Evolutionary conservation across 2,113 vertebrate species (phyloP).

Genomic region (Oreochromis tanganicae): DNA sequence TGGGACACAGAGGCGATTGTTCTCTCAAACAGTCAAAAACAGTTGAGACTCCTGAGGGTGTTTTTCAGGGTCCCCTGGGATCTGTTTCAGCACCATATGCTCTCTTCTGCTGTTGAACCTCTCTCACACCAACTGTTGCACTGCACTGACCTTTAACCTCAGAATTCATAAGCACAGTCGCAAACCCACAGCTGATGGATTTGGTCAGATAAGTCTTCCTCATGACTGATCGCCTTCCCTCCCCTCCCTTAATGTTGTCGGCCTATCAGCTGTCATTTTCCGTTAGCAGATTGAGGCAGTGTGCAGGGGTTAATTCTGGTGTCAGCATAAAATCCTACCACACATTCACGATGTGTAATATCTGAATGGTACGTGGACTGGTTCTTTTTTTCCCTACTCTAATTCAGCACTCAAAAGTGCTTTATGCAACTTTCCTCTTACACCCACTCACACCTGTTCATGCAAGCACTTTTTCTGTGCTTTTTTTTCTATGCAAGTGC

Average conservation of each 20-base stretch:
- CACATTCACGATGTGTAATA: neutral
- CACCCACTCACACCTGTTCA: neutral
- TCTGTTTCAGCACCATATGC: slow-evolving; percentile 58
- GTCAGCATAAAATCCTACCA: neutral
- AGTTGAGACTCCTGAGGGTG: neutral
- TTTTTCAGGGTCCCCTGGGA: slow-evolving; percentile 9
- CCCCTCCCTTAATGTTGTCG: neutral
- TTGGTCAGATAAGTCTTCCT: neutral
- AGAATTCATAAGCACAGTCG: neutral
- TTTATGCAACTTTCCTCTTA: neutral
- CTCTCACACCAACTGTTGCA: slow-evolving; percentile 52
- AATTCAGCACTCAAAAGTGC: neutral
- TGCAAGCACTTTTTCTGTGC: neutral
- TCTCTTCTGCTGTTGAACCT: slow-evolving; percentile 23
- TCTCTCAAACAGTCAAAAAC: slow-evolving; percentile 19
- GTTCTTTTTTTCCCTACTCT: neutral
- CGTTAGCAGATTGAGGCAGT: neutral
- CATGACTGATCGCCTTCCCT: neutral
- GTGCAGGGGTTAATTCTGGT: neutral
- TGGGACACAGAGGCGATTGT: neutral
- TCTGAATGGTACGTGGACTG: neutral
- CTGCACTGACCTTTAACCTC: slow-evolving; percentile 46
- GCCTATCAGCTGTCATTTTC: neutral
- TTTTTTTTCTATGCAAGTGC: neutral
- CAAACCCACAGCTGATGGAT: slow-evolving; percentile 17